phyloP scores from a whole-genome alignment of 37 sponge, comb jelly and placozoan species.

The Beroe forskalii region DNA sequence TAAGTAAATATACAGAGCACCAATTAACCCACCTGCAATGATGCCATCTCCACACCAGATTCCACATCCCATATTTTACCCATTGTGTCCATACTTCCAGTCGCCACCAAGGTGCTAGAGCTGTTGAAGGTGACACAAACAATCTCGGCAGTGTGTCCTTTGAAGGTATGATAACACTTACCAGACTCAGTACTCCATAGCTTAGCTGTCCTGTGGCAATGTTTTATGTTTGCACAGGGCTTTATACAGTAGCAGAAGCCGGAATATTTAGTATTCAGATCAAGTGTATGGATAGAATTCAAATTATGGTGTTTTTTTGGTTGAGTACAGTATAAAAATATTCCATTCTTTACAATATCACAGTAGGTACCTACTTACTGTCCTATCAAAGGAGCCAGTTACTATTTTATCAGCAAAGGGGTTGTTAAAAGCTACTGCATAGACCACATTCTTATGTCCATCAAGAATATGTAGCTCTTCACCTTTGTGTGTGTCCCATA shows the following conservation, averaged over 20 bases:
- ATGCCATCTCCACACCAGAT: slow-evolving; percentile 82
- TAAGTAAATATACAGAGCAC: neutral
- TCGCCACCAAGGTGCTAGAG: slow-evolving; percentile 82
- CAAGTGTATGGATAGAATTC: too few species aligned
- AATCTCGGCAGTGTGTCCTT: slow-evolving; percentile 95
- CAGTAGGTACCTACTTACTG: too few species aligned
- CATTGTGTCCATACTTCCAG: slow-evolving; percentile 97
- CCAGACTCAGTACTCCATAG: slow-evolving; percentile 90
- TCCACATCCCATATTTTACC: slow-evolving; percentile 88
- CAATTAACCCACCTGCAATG: slow-evolving; percentile 68
- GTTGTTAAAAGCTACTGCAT: slow-evolving; percentile 97
- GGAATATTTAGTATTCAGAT: too few species aligned
- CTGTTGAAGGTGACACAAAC: slow-evolving; percentile 90
- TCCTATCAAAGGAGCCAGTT: slow-evolving; percentile 98
- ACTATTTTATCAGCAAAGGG: slow-evolving; percentile 98
- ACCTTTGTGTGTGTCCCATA: slow-evolving; percentile 91
- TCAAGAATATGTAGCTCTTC: slow-evolving; percentile 89
- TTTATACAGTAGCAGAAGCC: too few species aligned
- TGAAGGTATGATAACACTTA: slow-evolving; percentile 85
- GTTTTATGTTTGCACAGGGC: neutral
- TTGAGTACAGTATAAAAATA: too few species aligned
- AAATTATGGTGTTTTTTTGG: too few species aligned
- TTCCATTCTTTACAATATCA: too few species aligned
- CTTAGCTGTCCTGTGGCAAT: slow-evolving; percentile 53
- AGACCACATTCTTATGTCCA: slow-evolving; percentile 97